Base-by-base conservation (phyloP, 1,140 invertebrate species). In the Anthonomus grandis region DNA sequence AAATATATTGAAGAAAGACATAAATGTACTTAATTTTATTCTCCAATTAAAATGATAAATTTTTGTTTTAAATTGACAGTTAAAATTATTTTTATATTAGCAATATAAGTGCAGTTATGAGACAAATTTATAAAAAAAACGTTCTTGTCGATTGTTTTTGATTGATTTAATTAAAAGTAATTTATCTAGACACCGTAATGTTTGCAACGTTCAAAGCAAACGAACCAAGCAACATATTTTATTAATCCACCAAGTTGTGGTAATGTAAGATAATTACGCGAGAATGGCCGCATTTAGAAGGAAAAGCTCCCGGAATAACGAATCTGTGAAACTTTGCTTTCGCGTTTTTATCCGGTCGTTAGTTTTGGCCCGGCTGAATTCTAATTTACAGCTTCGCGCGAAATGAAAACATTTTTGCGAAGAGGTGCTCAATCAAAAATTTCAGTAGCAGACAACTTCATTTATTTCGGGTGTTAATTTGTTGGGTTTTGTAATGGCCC, bases 241-340 rank as follows among this genome's bases (percentile, higher is more conserved):
- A 46, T 46, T 46, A 25, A 46, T 13, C 22, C 42, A 13, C 22
- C 42, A 45, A 45, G 42, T 45, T 45, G 42, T 24, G 21, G 22
- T 45, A 25, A 45, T 23, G 42, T 45, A 45, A 31, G 27, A 34
- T 36, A 48, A 48, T 48, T 48, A 48, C 13, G 46, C 27, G 27
- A 48, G 22, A 48, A 48, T 36, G 19, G 27, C 46, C 24, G 23
- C 46, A 34, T 48, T 48, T n/a, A n/a, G n/a, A 48, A 31, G 19
- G 15, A 31, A 34, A 18, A 3, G 5, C 3, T 5, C 22, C 13
- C 23, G 31, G n/a, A 48, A 2, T 34, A 15, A 21, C 46, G 36
- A 36, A 48, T 48, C 21, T 31, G 25, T 9, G n/a, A 48, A 48
- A 48, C n/a, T 48, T 48, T 31, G 23, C 25, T n/a, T 34, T 48